phyloP scores from a whole-genome alignment of 2,797 vertebrate genomes.

The Arremon aurantiirostris region DNA sequence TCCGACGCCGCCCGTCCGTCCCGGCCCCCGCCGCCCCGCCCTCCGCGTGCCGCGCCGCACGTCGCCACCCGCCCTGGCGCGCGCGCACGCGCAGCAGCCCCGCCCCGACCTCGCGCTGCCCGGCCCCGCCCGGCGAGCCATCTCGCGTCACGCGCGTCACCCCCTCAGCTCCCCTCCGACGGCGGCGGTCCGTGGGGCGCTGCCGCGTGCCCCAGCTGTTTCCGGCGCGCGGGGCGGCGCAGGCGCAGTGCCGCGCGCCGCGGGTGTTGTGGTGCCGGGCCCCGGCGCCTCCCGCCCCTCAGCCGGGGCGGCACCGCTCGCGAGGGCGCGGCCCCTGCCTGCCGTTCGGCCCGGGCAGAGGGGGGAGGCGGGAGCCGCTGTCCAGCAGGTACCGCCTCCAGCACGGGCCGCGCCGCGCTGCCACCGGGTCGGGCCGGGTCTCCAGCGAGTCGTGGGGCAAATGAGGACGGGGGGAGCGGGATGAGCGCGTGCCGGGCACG shows the following conservation, averaged over 20 bases:
- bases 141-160: background rate
- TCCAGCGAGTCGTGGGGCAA: background rate
- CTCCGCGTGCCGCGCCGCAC: background rate
- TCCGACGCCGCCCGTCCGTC: too few relatives aligned
- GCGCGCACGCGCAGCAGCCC: background rate
- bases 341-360: background rate
- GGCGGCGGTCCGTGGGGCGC: background rate
- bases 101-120: too few relatives aligned
- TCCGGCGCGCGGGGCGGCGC: background rate
- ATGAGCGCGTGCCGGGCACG: background rate
- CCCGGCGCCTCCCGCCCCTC: background rate
- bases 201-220: background rate
- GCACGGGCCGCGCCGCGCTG: background rate
- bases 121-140: too few relatives aligned
- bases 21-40: too few relatives aligned
- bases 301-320: background rate
- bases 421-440: background rate
- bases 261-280: background rate
- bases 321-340: background rate
- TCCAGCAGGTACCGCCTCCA: background rate
- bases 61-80: background rate
- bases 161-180: fast-evolving
- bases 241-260: background rate
- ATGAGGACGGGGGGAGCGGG: background rate
- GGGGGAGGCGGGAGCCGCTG: background rate